Conservation (phyloP, 2,797 vertebrate genomes). For the Lacerta bilineata region DNA sequence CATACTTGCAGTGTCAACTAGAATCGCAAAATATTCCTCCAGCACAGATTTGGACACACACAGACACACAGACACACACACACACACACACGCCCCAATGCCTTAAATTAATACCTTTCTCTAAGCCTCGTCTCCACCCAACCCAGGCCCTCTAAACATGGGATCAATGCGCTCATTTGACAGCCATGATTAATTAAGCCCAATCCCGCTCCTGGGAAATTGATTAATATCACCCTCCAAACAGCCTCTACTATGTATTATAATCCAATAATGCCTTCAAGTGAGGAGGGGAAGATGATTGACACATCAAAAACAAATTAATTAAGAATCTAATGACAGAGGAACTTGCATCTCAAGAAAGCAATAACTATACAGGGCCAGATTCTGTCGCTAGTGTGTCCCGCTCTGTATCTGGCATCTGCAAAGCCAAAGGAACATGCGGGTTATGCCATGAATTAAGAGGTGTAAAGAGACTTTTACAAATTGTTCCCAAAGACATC, state of each 20-base stretch:
- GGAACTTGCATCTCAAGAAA: slow-evolving; percentile 26
- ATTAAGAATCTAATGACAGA: slow-evolving; percentile 28
- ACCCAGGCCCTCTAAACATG: slow-evolving; percentile 55
- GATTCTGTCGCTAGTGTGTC: not conserved
- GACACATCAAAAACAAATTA: slow-evolving; percentile 46
- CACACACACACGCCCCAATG: too few relatives aligned
- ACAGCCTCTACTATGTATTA: slow-evolving; percentile 54
- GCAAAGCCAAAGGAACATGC: not conserved
- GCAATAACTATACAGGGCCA: not conserved
- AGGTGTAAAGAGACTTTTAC: slow-evolving; percentile 27
- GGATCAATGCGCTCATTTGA: slow-evolving; percentile 64
- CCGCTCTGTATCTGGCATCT: rapidly evolving
- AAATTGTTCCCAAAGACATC: not conserved
- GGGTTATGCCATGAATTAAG: not conserved
- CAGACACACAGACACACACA: too few relatives aligned
- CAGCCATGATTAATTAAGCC: slow-evolving; percentile 68
- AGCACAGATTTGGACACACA: not conserved
- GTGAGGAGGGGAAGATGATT: slow-evolving; percentile 54
- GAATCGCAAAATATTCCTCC: slow-evolving; percentile 52
- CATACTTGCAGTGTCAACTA: slow-evolving; percentile 35
- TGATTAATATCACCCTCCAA: slow-evolving; percentile 68
- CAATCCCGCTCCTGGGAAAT: slow-evolving; percentile 59
- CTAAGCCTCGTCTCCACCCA: not conserved
- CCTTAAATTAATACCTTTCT: slow-evolving; percentile 33
- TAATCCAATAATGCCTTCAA: slow-evolving; percentile 62